Evolutionary conservation across 92 coral and sea anemone genomes (phyloP).

Genomic region (Zoanthus sansibaricus): DNA sequence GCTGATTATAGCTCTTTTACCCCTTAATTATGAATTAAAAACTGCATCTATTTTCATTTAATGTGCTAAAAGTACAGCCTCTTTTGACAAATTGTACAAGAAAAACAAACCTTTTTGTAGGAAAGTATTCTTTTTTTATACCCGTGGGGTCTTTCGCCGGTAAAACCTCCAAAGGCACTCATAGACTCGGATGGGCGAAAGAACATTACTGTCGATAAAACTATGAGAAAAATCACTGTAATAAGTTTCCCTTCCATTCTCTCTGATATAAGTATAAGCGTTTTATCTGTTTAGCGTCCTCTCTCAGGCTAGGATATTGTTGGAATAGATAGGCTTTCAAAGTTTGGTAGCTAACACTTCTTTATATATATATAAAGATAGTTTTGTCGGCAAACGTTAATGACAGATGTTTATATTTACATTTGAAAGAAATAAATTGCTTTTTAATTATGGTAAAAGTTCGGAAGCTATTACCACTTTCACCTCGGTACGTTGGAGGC

Average conservation of each 20-base stretch:
- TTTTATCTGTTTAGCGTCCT: background rate
- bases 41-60: no score
- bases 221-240: background rate
- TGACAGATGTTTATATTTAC: conserved; percentile 7
- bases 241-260: conserved; percentile 4
- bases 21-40: no score
- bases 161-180: background rate
- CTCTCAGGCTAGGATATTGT: background rate
- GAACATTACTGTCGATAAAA: background rate
- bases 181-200: conserved; percentile 10
- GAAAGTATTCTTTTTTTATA: conserved; percentile 19
- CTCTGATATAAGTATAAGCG: background rate
- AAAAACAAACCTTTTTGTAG: conserved; percentile 27
- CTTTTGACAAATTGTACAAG: background rate
- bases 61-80: no score
- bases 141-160: conserved; percentile 6
- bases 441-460: conserved; percentile 35
- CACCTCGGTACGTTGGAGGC: conserved; percentile 16
- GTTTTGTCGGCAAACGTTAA: conserved; percentile 14
- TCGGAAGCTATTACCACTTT: conserved; percentile 23
- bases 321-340: background rate
- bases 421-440: conserved; percentile 19
- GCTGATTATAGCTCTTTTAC: no score
- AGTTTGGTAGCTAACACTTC: background rate
- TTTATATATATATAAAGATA: conserved; percentile 28